Base-by-base conservation (phyloP, 53 echinoderm and acorn worm genomes). In the Holothuria scabra region DNA sequence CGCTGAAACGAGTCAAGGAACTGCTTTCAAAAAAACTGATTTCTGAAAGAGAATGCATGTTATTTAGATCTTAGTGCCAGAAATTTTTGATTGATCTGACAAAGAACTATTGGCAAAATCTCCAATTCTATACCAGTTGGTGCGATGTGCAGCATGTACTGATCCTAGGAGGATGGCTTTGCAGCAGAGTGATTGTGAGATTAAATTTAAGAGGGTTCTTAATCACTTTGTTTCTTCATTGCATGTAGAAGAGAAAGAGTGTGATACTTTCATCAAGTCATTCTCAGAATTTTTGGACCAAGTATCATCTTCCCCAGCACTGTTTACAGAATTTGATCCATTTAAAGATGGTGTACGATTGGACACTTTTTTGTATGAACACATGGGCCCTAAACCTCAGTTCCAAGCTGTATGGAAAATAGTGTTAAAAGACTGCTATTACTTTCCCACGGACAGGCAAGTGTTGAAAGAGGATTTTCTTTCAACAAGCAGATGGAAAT, bases 381-480 rank as follows among this genome's bases (percentile, higher is more conserved):
- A 67, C 56, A 84, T 84, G 68, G 65, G 46, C 49, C 35, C 60
- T 35, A 84, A 49, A 66, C 7, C 56, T 84, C 55, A 84, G 67
- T 84, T 64, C 67, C 55, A 61, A 46, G 46, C 63, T 84, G 46
- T 88, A 28, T 88, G 84, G 89, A 66, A 84, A 65, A 0, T 1
- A 26, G 58, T 76, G 32, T 84, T 59, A 46, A 74, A 63, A 84
- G 38, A 63, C 28, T 88, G 37, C 59, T 88, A 6, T n/a, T 88
- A 28, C 58, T 88, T n/a, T 88, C 89, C 65, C 84, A 84, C 78
- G 89, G 89, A 26, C 71, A 88, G 28, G 88, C 66, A 25, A 67
- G 81, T 46, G 84, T 88, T 4, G 84, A 84, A 84, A 60, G 76
- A 35, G 88, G 76, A 22, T 88, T 88, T 75, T 84, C 83, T 58